phyloP scores from a whole-genome alignment of 2,888 invertebrate genomes.

The Drosophila meridiana region DNA sequence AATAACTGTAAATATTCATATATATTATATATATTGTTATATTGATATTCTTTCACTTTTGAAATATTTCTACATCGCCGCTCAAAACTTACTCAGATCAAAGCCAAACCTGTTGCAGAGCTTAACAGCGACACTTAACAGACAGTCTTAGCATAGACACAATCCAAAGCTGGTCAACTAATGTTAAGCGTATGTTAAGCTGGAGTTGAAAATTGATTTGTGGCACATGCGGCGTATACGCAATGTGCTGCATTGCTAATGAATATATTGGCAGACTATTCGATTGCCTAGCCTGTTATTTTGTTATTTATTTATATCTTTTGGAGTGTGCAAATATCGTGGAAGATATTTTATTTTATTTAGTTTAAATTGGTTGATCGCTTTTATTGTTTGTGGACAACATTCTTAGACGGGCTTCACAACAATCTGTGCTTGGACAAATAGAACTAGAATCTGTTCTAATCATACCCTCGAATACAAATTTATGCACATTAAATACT shows the following conservation, averaged over 20 bases:
- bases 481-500: conserved; percentile 67
- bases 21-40: neutral
- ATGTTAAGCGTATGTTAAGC: conserved; percentile 33
- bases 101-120: conserved; percentile 30
- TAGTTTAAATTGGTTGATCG: conserved; percentile 8
- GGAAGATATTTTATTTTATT: conserved; percentile 4
- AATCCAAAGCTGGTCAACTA: conserved; percentile 38
- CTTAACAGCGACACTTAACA: conserved; percentile 3
- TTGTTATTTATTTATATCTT: neutral
- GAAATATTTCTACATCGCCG: conserved; percentile 10
- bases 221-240: conserved; percentile 7
- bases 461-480: conserved; percentile 31
- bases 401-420: conserved; percentile 33
- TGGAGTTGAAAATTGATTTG: conserved; percentile 25
- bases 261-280: too few relatives aligned
- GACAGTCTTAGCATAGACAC: conserved; percentile 35
- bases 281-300: neutral
- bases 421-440: conserved; percentile 33
- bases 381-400: conserved; percentile 17
- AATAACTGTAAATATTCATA: conserved; percentile 31
- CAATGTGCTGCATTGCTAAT: neutral
- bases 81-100: conserved; percentile 19
- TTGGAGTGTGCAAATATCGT: neutral
- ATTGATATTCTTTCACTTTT: conserved; percentile 24
- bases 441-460: conserved; percentile 32